Conservation (phyloP, 1,140 invertebrate genomes). For the Lasioglossum baleicum region DNA sequence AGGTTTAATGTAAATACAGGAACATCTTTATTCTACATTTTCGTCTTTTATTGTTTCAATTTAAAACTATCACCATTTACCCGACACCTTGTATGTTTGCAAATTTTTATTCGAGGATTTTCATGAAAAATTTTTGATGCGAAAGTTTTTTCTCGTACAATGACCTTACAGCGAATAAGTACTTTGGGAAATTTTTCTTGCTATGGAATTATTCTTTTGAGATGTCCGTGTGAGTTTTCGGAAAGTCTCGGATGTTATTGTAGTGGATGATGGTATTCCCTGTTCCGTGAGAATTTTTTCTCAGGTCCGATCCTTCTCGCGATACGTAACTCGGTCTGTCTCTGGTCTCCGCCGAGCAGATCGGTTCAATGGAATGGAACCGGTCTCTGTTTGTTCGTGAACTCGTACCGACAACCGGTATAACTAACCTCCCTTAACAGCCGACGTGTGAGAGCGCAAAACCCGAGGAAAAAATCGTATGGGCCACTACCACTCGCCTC, state of each 20-base stretch:
- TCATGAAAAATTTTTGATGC: no score
- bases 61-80: no score
- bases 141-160: no score
- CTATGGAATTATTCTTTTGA: neutral
- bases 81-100: no score
- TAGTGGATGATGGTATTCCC: neutral
- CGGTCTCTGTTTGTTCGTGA: conserved; percentile 64
- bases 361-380: conserved; percentile 70
- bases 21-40: no score
- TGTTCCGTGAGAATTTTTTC: conserved; percentile 48
- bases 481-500: conserved; percentile 39
- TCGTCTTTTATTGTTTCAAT: no score
- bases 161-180: no score
- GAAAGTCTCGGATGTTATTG: no score
- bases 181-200: no score
- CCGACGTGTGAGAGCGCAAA: conserved; percentile 56
- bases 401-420: conserved; percentile 65
- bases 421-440: conserved; percentile 73
- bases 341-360: conserved; percentile 39
- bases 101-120: no score
- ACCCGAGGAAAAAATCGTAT: conserved; percentile 48
- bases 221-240: no score
- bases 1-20: no score
- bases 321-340: conserved; percentile 51
- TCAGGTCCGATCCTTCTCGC: conserved; percentile 25